Evolutionary conservation across 2,113 vertebrate genomes (phyloP), one percentile per base, ranked within the genome.

Genomic region (Chloropsis hardwickii): DNA sequence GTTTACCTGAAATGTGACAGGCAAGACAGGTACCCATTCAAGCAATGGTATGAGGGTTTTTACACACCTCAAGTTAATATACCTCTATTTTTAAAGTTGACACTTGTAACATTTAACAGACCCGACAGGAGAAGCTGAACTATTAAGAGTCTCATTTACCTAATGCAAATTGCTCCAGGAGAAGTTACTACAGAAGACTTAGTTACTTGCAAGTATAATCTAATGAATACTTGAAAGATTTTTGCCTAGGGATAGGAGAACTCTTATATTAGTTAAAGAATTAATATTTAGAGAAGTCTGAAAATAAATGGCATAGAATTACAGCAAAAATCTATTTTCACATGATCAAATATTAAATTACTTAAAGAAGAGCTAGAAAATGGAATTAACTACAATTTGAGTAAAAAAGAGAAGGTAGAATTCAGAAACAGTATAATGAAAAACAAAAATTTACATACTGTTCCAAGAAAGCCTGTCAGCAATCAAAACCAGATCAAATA

Each of bases 261-360:
- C 15, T 66, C 44, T 31, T 20, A n/a, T 10, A 58, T 72, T 37
- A 80, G 27, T 21, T 79, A 54, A 79, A 74, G n/a, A 62, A 92
- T 42, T 7, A 45, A 29, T 66, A 91, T 86, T 65, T 84, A 66
- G 58, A 83, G 25, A 92, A 92, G 5, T 64, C 60, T 64, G 39
- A 66, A 13, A 40, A 27, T 31, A 89, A 89, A 71, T 56, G 11
- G 27, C 60, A 64, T 5, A 58, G 53, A 90, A 74, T 62, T 91
- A 81, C 47, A 94, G 39, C 16, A 86, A 94, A 95, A 94, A 70
- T 44, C 60, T 77, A 89, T 58, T 95, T 62, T 73, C 64, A 66
- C 25, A 50, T 33, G 56, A 91, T 64, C 25, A 92, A 87, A 83
- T 95, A 92, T 64, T 50, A 84, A 81, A 84, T 84, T 78, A 45